Conservation (phyloP, 2,888 invertebrate species). For the Meteorus colon region DNA sequence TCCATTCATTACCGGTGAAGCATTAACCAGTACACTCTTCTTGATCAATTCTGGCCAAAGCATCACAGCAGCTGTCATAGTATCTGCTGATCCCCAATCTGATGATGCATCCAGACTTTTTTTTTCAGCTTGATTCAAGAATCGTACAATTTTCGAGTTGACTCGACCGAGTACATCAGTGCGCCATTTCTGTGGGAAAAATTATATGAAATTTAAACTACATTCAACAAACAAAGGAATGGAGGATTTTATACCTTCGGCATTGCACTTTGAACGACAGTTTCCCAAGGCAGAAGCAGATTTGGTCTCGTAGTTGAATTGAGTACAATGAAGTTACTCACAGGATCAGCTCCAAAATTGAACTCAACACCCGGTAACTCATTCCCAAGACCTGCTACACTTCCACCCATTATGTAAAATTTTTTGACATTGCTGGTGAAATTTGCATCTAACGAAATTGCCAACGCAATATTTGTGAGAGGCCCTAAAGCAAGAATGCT, state of each 20-base stretch:
- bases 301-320: constrained; percentile 67
- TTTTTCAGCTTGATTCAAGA: constrained; percentile 75
- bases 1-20: constrained; percentile 57
- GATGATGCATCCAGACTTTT: constrained; percentile 48
- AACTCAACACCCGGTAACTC: constrained; percentile 74
- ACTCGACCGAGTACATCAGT: constrained; percentile 72
- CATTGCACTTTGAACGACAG: constrained; percentile 52
- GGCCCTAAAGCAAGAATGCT: constrained; percentile 74
- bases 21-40: constrained; percentile 48
- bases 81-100: constrained; percentile 59
- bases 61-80: constrained; percentile 55
- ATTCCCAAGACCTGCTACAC: constrained; percentile 67
- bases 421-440: constrained; percentile 64
- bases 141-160: constrained; percentile 69
- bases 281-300: constrained; percentile 76
- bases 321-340: constrained; percentile 76
- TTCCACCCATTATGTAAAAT: constrained; percentile 69
- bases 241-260: constrained; percentile 56
- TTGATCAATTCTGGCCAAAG: constrained; percentile 57
- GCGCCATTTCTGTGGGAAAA: constrained; percentile 75
- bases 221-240: background rate
- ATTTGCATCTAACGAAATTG: constrained; percentile 70
- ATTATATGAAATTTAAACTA: background rate
- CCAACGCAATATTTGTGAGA: constrained; percentile 76
- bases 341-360: constrained; percentile 78